Percentiles rank a stretch among this genome's conserved stretches.
Evolutionary conservation across 2,888 invertebrate species (phyloP).

Genomic region (Trissoscelio sp.): DNA sequence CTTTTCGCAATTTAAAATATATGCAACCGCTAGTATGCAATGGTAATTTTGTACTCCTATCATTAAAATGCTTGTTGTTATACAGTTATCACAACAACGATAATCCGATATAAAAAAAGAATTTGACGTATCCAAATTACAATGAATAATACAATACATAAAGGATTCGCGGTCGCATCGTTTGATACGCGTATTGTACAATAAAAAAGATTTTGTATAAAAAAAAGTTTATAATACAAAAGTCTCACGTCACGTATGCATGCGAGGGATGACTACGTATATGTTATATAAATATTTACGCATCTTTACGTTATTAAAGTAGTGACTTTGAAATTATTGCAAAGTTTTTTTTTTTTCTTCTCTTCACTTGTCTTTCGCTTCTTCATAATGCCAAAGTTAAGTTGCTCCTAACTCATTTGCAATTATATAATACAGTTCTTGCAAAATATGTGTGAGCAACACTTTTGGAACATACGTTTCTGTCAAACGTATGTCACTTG

Average conservation of each 20-base stretch:
- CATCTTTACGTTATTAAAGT: conserved; percentile 73
- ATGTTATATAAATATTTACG: conserved; percentile 79
- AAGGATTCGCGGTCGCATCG: conserved; percentile 57
- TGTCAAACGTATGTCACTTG: conserved; percentile 30
- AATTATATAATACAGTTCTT: conserved; percentile 49
- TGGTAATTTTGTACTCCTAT: conserved; percentile 55
- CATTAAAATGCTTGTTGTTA: neutral
- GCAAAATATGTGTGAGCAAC: conserved; percentile 58
- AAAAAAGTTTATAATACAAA: conserved; percentile 73
- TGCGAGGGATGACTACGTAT: conserved; percentile 78
- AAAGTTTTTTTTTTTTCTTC: conserved; percentile 71
- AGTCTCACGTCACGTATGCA: conserved; percentile 75
- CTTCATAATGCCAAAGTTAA: conserved; percentile 19
- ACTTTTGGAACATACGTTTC: conserved; percentile 19
- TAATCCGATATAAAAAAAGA: conserved; percentile 6
- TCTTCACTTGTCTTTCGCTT: conserved; percentile 34
- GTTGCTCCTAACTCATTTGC: conserved; percentile 49
- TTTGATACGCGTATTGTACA: conserved; percentile 48
- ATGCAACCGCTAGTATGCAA: conserved; percentile 32
- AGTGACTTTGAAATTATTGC: conserved; percentile 76
- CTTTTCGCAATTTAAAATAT: conserved; percentile 27
- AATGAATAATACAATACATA: conserved; percentile 25
- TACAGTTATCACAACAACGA: neutral
- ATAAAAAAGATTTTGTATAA: conserved; percentile 41
- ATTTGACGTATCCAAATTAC: conserved; percentile 33